These are phyloP conservation scores for Andrena chrysosceles DNA, from an alignment of 2,888 invertebrate species.

Conservation along the genomic window DNA sequence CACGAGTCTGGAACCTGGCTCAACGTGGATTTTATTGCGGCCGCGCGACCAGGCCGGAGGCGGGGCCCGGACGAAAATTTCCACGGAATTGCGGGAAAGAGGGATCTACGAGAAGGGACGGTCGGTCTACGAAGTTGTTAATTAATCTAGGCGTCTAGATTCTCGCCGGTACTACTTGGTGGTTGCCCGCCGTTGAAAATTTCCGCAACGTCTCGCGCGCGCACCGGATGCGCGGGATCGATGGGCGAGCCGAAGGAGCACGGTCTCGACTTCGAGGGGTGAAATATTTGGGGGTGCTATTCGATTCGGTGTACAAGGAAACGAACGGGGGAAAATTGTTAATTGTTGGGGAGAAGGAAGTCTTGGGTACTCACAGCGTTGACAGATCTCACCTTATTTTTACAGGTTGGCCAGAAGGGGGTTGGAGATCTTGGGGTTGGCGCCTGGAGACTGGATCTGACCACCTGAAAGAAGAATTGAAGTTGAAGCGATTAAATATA, in stretches of 20 bases:
- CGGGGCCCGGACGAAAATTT: conserved; percentile 62
- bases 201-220: conserved; percentile 8
- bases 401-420: conserved; percentile 9
- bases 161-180: conserved; percentile 12
- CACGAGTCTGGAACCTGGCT: conserved; percentile 78
- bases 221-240: conserved; percentile 18
- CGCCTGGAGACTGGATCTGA: neutral
- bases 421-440: neutral
- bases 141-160: conserved; percentile 71
- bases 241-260: conserved; percentile 10
- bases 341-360: neutral
- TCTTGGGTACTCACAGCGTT: conserved; percentile 48
- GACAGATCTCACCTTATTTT: conserved; percentile 29
- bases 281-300: neutral
- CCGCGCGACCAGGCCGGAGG: conserved; percentile 36
- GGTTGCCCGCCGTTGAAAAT: conserved; percentile 14
- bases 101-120: conserved; percentile 62
- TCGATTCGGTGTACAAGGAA: neutral
- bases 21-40: conserved; percentile 80
- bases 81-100: conserved; percentile 66
- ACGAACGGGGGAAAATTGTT: neutral
- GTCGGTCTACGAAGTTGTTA: conserved; percentile 69
- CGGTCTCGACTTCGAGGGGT: neutral
- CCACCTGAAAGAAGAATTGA: conserved; percentile 8
- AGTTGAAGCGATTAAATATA: neutral